phyloP scores from a whole-genome alignment of 2,113 vertebrate species.

The Cochlearius cochlearius region DNA sequence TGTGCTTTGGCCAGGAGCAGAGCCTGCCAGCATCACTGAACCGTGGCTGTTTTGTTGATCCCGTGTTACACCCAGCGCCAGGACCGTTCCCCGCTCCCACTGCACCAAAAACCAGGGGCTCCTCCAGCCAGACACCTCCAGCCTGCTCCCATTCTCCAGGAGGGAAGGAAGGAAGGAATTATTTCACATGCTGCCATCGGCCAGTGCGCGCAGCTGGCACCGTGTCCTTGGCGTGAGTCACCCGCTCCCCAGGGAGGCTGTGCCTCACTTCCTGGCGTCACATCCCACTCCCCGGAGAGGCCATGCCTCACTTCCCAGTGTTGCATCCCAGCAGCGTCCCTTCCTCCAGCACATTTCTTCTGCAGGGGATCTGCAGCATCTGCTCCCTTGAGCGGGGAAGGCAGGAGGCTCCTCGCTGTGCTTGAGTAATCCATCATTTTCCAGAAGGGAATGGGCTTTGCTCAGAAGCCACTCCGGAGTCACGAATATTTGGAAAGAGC shows the following conservation, averaged over 20 bases:
- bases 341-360: neutral
- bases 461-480: neutral
- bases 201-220: neutral
- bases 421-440: neutral
- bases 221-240: neutral
- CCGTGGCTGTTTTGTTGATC: fast-evolving
- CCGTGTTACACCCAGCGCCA: fast-evolving
- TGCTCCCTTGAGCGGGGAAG: neutral
- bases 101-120: neutral
- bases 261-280: neutral
- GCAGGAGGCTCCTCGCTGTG: neutral
- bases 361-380: neutral
- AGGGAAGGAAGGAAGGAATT: slow-evolving; percentile 18
- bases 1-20: neutral
- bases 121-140: neutral
- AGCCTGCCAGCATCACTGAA: neutral
- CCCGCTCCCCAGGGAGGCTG: neutral
- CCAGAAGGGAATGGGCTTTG: neutral
- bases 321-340: neutral
- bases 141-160: neutral
- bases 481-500: neutral
- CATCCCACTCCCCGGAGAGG: neutral
- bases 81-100: neutral
- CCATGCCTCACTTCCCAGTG: neutral
- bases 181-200: neutral